Conservation (phyloP, 2,888 invertebrate species). For the Melikaiella ostensackeni region DNA sequence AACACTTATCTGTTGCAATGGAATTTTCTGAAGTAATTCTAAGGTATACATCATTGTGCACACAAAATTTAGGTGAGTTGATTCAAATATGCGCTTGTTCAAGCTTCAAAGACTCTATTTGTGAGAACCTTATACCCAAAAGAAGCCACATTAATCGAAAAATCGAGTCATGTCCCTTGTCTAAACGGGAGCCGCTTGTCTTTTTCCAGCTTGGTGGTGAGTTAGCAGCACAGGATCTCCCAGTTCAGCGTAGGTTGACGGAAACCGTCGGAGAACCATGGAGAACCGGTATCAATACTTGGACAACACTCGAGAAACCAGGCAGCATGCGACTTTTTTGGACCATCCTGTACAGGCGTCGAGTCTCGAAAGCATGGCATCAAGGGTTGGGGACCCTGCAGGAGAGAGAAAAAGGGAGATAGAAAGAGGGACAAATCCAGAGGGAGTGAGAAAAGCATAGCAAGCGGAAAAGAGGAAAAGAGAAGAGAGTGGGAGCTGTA, state of each 20-base stretch:
- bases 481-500: slow-evolving; percentile 44
- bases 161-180: neutral
- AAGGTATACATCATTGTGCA: too few species aligned
- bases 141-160: neutral
- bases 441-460: neutral
- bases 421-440: neutral
- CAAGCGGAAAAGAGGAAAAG: slow-evolving; percentile 43
- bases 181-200: neutral
- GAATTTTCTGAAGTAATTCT: neutral
- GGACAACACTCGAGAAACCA: neutral
- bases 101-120: neutral
- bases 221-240: neutral
- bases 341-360: neutral
- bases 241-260: neutral
- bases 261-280: neutral
- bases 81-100: neutral
- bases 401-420: neutral
- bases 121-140: neutral
- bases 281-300: slow-evolving; percentile 4
- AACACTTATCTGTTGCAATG: neutral
- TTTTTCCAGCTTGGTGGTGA: neutral
- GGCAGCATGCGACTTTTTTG: neutral
- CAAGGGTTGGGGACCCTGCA: neutral
- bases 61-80: too few species aligned
- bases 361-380: neutral